Evolutionary conservation across 2,888 invertebrate species (phyloP), one percentile per base, ranked within the genome.

Genomic region (Pherbina coryleti): DNA sequence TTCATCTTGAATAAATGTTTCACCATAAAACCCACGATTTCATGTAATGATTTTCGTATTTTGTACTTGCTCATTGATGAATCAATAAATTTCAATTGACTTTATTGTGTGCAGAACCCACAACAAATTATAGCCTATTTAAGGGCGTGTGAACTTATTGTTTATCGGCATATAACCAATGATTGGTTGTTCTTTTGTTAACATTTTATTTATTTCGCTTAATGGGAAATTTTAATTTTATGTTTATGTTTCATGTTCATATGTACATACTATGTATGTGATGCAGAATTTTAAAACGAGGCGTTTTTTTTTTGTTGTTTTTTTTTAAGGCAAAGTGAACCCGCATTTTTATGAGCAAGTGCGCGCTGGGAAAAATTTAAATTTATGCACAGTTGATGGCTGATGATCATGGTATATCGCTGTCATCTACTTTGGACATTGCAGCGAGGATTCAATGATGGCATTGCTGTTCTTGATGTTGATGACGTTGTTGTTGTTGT

Each of bases 281-380:
- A 14, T 44, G 44, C 44, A 44, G 9, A 22, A 60, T 60, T 60
- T 60, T 9, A 60, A 60, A 60, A 28, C 11, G 9, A 60, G 14
- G 44, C 14, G 7, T 7, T 37, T 37, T 44, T 31, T 4, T 31
- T 31, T 31, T 4, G 3, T 31, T 31, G 5, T 5, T 31, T 31
- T 44, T 44, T 44, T 11, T 44, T 3, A 44, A 44, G 44, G 11
- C 44, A 44, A 44, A 44, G 14, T 44, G 25, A 28, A 60, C 69
- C 69, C 69, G 69, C 51, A 69, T 69, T 69, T 66, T 69, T 69
- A 69, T 51, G 51, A 51, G 7, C 49, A 25, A 51, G 69, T 17
- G 11, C 22, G 34, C 44, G 67, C 44, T 19, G 57, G 66, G 44
- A 67, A 67, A 34, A 22, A 51, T 69, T 69, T 28, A 49, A 69